Percentiles rank a stretch among this genome's conserved stretches.
These are phyloP conservation scores for Noctua janthina DNA, from an alignment of 2,888 invertebrate genomes.

Conservation along the genomic window DNA sequence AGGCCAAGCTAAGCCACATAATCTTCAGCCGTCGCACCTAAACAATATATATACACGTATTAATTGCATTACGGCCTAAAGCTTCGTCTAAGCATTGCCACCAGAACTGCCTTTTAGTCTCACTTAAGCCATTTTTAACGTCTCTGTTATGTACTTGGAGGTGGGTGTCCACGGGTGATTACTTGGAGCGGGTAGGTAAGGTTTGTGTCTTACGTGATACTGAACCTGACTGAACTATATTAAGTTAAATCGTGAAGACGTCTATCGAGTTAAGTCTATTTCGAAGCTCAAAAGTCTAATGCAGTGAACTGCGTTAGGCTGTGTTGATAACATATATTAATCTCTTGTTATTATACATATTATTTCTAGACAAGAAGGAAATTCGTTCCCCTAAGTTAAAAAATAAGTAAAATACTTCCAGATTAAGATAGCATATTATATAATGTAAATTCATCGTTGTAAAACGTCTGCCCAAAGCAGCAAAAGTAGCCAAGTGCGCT, in stretches of 20 bases:
- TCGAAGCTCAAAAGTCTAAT: not conserved
- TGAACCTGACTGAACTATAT: not conserved
- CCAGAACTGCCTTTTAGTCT: slow-evolving; percentile 52
- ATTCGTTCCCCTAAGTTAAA: not conserved
- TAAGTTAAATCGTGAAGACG: too few relatives aligned
- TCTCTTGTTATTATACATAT: not conserved
- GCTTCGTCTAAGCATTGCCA: slow-evolving; percentile 42
- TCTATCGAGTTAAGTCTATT: not conserved
- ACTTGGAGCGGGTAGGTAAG: not conserved
- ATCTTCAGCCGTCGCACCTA: slow-evolving; percentile 34
- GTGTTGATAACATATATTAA: not conserved
- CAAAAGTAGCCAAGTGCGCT: not conserved
- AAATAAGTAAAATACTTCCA: not conserved
- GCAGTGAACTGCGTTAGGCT: not conserved
- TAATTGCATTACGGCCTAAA: slow-evolving; percentile 41
- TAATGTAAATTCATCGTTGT: not conserved
- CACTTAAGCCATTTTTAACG: slow-evolving; percentile 62
- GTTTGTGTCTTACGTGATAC: not conserved
- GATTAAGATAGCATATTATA: not conserved
- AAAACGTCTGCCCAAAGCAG: not conserved
- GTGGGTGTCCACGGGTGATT: slow-evolving; percentile 9
- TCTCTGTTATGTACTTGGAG: slow-evolving; percentile 37
- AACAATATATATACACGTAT: slow-evolving; percentile 54
- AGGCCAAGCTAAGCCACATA: slow-evolving; percentile 41
- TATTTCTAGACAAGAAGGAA: not conserved